Conservation (phyloP, 2,888 invertebrate genomes). For the Heliconius hortense region DNA sequence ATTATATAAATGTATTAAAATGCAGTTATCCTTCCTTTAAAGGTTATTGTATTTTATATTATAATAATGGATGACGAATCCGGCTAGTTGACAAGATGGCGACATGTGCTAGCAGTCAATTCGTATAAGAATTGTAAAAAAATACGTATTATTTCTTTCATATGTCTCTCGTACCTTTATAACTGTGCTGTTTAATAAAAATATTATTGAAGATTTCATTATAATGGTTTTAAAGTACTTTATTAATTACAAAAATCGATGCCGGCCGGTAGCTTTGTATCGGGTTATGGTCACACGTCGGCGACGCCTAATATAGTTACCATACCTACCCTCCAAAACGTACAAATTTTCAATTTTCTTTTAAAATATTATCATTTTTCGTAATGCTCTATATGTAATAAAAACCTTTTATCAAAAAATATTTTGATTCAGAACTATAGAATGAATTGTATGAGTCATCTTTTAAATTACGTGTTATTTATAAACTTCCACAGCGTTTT, state of each 20-base stretch:
- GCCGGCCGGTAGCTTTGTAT: slow-evolving; percentile 49
- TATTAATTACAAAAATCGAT: slow-evolving; percentile 23
- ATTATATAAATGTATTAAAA: slow-evolving; percentile 40
- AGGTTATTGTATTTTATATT: slow-evolving; percentile 42
- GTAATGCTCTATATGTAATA: background rate
- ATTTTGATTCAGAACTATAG: background rate
- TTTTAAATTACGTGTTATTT: background rate
- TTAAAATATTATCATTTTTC: background rate
- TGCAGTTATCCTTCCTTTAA: slow-evolving; percentile 48
- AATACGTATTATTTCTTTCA: background rate
- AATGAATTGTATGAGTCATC: slow-evolving; percentile 17
- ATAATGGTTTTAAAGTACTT: background rate
- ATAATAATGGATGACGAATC: slow-evolving; percentile 67
- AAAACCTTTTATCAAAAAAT: background rate
- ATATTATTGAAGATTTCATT: background rate
- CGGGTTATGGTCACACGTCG: slow-evolving; percentile 48
- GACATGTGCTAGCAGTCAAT: slow-evolving; percentile 75
- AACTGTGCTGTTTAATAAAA: background rate
- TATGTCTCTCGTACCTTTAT: background rate
- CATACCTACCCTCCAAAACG: background rate
- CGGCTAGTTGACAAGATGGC: slow-evolving; percentile 81
- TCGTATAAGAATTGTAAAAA: slow-evolving; percentile 53
- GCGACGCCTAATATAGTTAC: slow-evolving; percentile 28
- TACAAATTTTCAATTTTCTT: background rate
- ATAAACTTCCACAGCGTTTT: background rate